Evolutionary conservation across 2,888 invertebrate species (phyloP).

Genomic region (Argynnis bischoffii): DNA sequence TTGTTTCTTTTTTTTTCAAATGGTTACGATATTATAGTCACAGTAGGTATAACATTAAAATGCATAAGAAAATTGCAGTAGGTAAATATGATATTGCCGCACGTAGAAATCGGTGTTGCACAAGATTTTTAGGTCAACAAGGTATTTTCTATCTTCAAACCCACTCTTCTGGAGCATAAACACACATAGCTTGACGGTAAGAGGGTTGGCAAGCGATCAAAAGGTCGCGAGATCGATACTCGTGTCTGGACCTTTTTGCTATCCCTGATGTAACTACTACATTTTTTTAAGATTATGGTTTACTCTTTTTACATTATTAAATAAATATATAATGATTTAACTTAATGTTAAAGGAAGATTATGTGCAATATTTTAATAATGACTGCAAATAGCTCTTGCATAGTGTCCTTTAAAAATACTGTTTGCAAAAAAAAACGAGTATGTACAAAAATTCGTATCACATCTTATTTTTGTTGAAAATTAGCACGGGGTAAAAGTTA

Average conservation of each 20-base stretch:
- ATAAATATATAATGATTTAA: background rate
- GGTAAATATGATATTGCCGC: constrained; percentile 6
- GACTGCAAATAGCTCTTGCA: too few relatives aligned
- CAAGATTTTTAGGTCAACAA: constrained; percentile 19
- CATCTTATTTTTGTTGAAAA: too few relatives aligned
- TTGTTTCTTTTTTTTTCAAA: too few relatives aligned
- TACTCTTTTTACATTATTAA: background rate
- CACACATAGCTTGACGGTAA: constrained; percentile 23
- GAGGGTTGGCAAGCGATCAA: constrained; percentile 37
- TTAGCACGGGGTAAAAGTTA: too few relatives aligned
- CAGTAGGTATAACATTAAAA: constrained; percentile 4
- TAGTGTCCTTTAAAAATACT: too few relatives aligned
- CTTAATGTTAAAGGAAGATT: too few relatives aligned
- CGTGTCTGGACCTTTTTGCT: constrained; percentile 27
- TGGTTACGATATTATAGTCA: background rate
- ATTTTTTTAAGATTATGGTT: constrained; percentile 7
- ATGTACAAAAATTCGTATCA: too few relatives aligned
- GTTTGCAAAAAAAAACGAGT: too few relatives aligned
- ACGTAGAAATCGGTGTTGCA: constrained; percentile 13
- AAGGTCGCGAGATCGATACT: constrained; percentile 35
- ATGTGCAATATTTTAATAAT: too few relatives aligned
- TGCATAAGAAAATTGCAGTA: background rate
- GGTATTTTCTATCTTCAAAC: constrained; percentile 21
- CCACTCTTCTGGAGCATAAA: constrained; percentile 19
- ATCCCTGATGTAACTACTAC: constrained; percentile 8